Conservation (phyloP, 2,888 invertebrate genomes). For the Oscheius sp. region DNA sequence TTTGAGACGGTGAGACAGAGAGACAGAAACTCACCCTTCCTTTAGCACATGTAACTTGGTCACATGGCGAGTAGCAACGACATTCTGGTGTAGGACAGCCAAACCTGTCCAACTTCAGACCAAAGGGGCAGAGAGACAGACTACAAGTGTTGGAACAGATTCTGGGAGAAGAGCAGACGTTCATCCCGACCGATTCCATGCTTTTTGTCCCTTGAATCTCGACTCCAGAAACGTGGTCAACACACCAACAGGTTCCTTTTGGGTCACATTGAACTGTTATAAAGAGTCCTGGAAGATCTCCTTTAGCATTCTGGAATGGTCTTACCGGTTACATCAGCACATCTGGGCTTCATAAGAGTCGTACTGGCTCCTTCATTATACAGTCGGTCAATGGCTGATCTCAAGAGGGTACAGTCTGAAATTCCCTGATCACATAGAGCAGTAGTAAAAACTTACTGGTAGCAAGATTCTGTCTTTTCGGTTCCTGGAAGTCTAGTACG, state of each 20-base stretch:
- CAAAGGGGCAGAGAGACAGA: conserved; percentile 45
- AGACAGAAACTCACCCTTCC: conserved; percentile 34
- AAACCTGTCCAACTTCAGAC: conserved; percentile 45
- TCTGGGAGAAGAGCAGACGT: conserved; percentile 24
- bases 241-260: conserved; percentile 57
- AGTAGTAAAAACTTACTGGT: not conserved
- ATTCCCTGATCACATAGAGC: not conserved
- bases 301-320: not conserved
- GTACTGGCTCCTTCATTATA: conserved; percentile 46
- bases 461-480: conserved; percentile 5
- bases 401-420: conserved; percentile 48
- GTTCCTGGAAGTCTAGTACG: conserved; percentile 3
- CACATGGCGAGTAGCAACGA: conserved; percentile 53
- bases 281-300: conserved; percentile 19
- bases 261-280: conserved; percentile 40
- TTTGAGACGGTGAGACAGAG: not conserved
- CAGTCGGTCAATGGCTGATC: conserved; percentile 40
- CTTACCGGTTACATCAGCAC: conserved; percentile 40
- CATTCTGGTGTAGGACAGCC: conserved; percentile 56
- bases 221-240: conserved; percentile 54
- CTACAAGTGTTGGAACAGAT: conserved; percentile 42
- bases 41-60: conserved; percentile 44
- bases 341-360: conserved; percentile 41
- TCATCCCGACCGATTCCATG: conserved; percentile 19
- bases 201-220: conserved; percentile 64